Evolutionary conservation across 2,797 vertebrate species (phyloP).

Genomic region (Chelon labrosus): DNA sequence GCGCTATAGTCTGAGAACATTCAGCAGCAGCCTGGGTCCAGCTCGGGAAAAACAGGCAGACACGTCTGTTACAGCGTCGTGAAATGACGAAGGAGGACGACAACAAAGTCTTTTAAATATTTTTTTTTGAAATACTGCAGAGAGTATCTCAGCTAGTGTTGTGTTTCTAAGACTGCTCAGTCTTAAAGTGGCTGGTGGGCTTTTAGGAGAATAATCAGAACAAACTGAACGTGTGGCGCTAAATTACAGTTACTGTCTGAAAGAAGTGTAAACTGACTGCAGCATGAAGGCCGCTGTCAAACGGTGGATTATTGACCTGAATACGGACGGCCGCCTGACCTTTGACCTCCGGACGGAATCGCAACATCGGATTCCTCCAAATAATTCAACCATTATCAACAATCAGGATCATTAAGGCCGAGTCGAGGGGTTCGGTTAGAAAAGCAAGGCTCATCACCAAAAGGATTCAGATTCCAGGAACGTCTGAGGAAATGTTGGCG

Average conservation of each 20-base stretch:
- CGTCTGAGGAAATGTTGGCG: constrained; percentile 41
- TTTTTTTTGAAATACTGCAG: constrained; percentile 23
- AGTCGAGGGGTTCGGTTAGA: constrained; percentile 18
- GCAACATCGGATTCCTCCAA: neutral
- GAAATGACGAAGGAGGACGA: constrained; percentile 23
- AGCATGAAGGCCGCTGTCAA: neutral
- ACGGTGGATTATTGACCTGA: constrained; percentile 24
- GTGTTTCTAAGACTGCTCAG: constrained; percentile 23
- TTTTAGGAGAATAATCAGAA: constrained; percentile 18
- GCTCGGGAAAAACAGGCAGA: neutral
- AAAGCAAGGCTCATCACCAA: constrained; percentile 49
- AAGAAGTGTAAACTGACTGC: constrained; percentile 7
- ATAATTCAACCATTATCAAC: constrained; percentile 7
- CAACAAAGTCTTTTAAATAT: constrained; percentile 8
- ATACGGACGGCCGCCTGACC: constrained; percentile 6
- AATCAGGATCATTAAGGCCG: constrained; percentile 40
- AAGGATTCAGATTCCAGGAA: constrained; percentile 52
- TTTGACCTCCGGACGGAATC: constrained; percentile 3
- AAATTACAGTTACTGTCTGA: constrained; percentile 34
- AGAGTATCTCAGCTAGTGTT: constrained; percentile 27
- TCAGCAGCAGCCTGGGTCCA: constrained; percentile 34
- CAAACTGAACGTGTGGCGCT: constrained; percentile 22
- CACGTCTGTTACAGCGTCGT: constrained; percentile 9
- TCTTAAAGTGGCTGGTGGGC: constrained; percentile 12
- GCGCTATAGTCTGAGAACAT: constrained; percentile 27